Conservation (phyloP, 2,797 vertebrate species). For the Masticophis lateralis region DNA sequence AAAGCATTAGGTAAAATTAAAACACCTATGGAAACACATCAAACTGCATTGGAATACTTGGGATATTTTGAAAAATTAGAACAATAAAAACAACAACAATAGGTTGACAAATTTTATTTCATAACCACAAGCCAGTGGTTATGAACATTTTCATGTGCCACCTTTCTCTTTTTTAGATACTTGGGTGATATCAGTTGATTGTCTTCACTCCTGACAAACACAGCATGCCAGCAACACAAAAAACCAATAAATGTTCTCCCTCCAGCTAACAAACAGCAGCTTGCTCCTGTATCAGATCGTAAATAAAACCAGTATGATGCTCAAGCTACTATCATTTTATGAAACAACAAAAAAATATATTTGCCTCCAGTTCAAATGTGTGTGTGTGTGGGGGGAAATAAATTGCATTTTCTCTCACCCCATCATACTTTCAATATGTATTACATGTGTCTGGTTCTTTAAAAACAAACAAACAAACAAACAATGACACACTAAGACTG, state of each 20-base stretch:
- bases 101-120: neutral
- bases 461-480: neutral
- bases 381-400: neutral
- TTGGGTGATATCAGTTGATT: neutral
- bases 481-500: neutral
- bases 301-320: neutral
- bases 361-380: neutral
- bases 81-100: neutral
- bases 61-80: neutral
- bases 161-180: neutral
- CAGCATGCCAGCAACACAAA: neutral
- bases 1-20: neutral
- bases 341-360: neutral
- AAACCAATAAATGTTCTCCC: neutral
- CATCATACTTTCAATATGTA: neutral
- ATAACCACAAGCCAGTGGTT: neutral
- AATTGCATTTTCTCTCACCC: neutral
- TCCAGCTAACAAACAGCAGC: neutral
- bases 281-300: neutral
- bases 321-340: neutral
- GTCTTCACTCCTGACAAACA: neutral
- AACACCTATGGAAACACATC: neutral
- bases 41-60: neutral
- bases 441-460: neutral
- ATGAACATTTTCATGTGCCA: neutral